phyloP scores from a whole-genome alignment of 2,797 vertebrate genomes.

The Cichlasoma orientale region DNA sequence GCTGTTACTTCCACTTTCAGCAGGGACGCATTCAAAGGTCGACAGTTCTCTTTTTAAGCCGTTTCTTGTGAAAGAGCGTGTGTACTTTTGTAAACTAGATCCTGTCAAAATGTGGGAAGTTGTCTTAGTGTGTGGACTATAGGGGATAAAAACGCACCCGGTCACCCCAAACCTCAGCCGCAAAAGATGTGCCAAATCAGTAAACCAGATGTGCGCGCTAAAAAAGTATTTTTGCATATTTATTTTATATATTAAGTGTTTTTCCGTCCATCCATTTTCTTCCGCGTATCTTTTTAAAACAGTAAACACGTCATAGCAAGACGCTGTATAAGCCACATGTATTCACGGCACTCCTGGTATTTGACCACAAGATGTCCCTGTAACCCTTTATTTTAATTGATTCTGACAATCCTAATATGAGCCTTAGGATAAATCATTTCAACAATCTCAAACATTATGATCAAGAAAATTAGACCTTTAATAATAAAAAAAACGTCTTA shows the following conservation, averaged over 20 bases:
- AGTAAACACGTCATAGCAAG: not conserved
- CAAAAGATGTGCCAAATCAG: not conserved
- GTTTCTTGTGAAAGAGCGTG: too few species aligned
- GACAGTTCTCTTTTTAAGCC: too few species aligned
- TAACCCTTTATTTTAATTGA: not conserved
- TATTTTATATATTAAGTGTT: too few species aligned
- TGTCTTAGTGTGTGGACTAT: not conserved
- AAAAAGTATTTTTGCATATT: not conserved
- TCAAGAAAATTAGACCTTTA: not conserved
- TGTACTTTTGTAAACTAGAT: not conserved
- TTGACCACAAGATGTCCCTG: slow-evolving; percentile 58
- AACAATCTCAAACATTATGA: not conserved
- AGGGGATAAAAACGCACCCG: not conserved
- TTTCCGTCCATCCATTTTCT: not conserved
- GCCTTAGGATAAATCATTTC: not conserved
- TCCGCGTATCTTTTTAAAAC: not conserved
- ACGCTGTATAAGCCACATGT: not conserved
- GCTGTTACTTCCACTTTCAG: not conserved
- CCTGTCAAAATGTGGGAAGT: not conserved
- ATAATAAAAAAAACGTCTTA: not conserved
- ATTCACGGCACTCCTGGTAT: slow-evolving; percentile 1
- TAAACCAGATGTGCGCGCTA: not conserved
- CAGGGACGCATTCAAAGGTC: not conserved
- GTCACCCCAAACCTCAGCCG: too few species aligned
- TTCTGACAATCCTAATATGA: not conserved